phyloP scores from a whole-genome alignment of 1,140 invertebrate species.

The Trialeurodes vaporariorum region DNA sequence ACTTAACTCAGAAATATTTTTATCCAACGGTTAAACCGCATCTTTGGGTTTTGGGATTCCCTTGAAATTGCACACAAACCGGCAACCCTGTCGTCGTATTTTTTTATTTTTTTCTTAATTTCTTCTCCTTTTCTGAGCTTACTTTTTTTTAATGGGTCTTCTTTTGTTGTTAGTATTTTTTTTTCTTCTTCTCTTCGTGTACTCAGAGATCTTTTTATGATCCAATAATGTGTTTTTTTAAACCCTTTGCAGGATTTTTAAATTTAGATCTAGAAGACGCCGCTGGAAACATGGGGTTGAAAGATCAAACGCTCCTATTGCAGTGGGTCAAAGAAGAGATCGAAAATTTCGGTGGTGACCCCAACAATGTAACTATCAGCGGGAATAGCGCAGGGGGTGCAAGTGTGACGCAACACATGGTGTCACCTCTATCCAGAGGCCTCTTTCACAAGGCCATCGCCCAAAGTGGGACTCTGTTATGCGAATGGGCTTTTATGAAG shows the following conservation, averaged over 20 bases:
- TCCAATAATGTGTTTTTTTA: too few relatives aligned
- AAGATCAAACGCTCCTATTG: slow-evolving; percentile 14
- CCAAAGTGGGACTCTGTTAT: slow-evolving; percentile 11
- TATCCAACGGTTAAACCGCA: too few relatives aligned
- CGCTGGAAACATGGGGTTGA: slow-evolving; percentile 16
- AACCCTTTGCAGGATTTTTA: slow-evolving; percentile 25
- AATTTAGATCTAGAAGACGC: slow-evolving; percentile 21
- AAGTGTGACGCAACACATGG: slow-evolving; percentile 11
- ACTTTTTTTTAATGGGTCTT: too few relatives aligned
- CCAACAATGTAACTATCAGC: slow-evolving; percentile 13
- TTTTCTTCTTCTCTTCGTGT: too few relatives aligned
- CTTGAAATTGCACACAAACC: too few relatives aligned
- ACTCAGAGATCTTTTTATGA: too few relatives aligned
- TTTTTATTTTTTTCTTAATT: too few relatives aligned
- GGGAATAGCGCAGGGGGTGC: slow-evolving; percentile 18
- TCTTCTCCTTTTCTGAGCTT: too few relatives aligned
- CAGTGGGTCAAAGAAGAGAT: slow-evolving; percentile 18
- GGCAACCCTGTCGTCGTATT: too few relatives aligned
- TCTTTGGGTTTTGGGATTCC: too few relatives aligned
- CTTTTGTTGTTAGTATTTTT: too few relatives aligned
- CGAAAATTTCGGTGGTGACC: slow-evolving; percentile 17
- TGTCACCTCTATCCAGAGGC: slow-evolving; percentile 8
- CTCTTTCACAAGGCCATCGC: slow-evolving; percentile 16
- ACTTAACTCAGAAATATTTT: too few relatives aligned
- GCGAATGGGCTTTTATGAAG: not conserved